A percentile compares a stretch with the other conserved stretches of the same genome.
Conservation (phyloP, 2,888 invertebrate species). For the Suillia variegata region DNA sequence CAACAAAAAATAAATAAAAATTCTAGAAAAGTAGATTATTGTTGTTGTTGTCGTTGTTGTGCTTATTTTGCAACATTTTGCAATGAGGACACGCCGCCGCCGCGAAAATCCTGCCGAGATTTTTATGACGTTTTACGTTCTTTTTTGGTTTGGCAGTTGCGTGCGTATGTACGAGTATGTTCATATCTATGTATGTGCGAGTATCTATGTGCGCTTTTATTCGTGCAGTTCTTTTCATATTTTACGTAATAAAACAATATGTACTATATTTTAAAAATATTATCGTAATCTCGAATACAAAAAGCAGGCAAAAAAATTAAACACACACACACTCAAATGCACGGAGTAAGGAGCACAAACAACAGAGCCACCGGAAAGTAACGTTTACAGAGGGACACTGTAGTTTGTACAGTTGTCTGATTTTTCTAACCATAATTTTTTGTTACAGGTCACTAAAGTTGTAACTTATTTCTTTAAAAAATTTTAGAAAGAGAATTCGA, state of each 20-base stretch:
- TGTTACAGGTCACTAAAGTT: too few relatives aligned
- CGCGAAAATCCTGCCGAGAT: constrained; percentile 5
- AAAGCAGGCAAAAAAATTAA: constrained; percentile 47
- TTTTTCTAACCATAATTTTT: too few relatives aligned
- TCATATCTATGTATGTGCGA: too few relatives aligned
- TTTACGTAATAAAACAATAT: constrained; percentile 2
- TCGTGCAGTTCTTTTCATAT: background rate
- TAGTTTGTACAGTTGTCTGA: too few relatives aligned
- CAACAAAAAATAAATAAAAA: background rate
- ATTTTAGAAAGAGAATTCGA: too few relatives aligned
- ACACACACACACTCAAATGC: constrained; percentile 15
- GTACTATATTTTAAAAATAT: constrained; percentile 33
- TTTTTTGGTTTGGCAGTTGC: background rate
- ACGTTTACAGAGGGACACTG: too few relatives aligned
- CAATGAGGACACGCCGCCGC: too few relatives aligned
- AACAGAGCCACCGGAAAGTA: too few relatives aligned
- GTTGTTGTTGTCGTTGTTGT: constrained; percentile 3
- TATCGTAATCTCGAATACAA: constrained; percentile 44
- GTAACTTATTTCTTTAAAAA: too few relatives aligned
- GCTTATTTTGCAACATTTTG: constrained; percentile 16
- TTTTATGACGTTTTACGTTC: background rate
- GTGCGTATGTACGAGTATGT: too few relatives aligned
- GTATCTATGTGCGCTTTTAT: too few relatives aligned
- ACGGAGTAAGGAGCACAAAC: background rate
- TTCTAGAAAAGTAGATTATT: background rate